Evolutionary conservation across 2,888 invertebrate species (phyloP), one percentile per base, ranked within the genome.

Genomic region (Andrena fulva): DNA sequence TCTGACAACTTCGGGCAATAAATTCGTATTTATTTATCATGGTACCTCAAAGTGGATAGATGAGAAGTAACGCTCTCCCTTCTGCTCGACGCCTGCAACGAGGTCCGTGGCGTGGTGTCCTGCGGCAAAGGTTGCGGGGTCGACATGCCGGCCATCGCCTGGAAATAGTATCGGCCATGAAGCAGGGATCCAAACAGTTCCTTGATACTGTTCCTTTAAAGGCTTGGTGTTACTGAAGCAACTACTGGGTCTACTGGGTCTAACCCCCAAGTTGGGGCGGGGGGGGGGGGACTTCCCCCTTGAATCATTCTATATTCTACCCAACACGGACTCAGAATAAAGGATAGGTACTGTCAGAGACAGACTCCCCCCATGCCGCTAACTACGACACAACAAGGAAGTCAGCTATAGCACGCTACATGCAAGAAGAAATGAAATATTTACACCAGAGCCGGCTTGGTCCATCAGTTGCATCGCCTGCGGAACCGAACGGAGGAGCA

Each of bases 391-490:
- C 66, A 86, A 80, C 56, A 42, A 16, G 48, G 52, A 67, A 2
- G 10, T 56, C 66, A 67, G 33, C 69, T 77, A 50, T 48, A 35
- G 56, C 63, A 80, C 69, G 72, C 66, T 76, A 74, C 73, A 76
- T 84, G 84, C 84, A 81, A 68, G 84, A 78, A 85, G 62, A 54
- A 69, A 66, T 42, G 68, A 82, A 85, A 97, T 97, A 97, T 96
- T 97, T 97, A 97, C 97, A 96, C 97, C 96, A 95, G 96, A 96
- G 96, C 97, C 97, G 95, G 96, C 96, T 96, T 97, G 96, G 95
- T 97, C 97, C 97, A 97, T 97, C 94, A 97, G 97, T 96, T 97
- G 97, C 97, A 97, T 97, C 95, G 97, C 97, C 97, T 98, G 96
- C 95, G 94, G 92, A 91, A 93, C 68, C 76, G 80, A 76, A 80